Percentiles rank a stretch among this genome's conserved stretches.
Evolutionary conservation across 2,113 vertebrate species (phyloP).

Genomic region (Toxostoma redivivum): DNA sequence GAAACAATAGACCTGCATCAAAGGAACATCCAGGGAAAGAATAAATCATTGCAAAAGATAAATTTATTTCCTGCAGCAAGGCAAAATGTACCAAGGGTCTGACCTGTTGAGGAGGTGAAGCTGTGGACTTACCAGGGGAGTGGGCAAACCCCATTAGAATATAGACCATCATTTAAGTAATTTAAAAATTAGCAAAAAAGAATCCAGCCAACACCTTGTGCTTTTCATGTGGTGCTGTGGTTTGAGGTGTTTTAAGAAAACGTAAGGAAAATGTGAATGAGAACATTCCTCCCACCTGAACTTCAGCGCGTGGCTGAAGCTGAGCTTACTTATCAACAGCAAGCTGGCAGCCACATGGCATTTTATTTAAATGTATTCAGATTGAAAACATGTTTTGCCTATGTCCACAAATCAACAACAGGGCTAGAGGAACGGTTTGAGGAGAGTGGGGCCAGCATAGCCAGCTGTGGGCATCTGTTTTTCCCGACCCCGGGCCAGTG

Average conservation of each 20-base stretch:
- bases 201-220: neutral
- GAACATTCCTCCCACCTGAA: neutral
- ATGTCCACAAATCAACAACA: neutral
- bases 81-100: neutral
- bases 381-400: neutral
- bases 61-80: conserved; percentile 39
- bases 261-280: neutral
- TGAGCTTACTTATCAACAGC: neutral
- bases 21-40: conserved; percentile 62
- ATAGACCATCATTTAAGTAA: neutral
- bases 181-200: neutral
- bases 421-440: neutral
- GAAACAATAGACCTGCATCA: conserved; percentile 73
- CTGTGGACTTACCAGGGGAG: conserved; percentile 3
- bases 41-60: conserved; percentile 52
- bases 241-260: neutral
- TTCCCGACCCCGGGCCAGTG: accelerated
- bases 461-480: neutral
- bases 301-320: neutral
- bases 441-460: neutral
- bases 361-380: neutral
- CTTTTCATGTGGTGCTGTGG: neutral
- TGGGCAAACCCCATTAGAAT: conserved; percentile 1
- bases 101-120: neutral
- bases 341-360: neutral